phyloP scores from a whole-genome alignment of 1,140 invertebrate species.

The Tribolium madens region DNA sequence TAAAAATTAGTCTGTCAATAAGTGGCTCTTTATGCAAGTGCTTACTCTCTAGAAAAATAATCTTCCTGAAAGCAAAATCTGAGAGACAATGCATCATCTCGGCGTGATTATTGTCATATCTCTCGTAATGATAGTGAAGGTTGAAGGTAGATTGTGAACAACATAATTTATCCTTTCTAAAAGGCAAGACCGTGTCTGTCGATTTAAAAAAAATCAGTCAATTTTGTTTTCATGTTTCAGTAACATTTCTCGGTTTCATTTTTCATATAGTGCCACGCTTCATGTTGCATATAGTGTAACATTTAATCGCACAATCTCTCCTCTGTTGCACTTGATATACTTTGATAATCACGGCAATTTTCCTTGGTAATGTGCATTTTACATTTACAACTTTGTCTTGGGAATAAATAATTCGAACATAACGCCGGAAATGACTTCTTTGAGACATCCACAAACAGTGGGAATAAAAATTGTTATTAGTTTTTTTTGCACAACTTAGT shows the following conservation, averaged over 20 bases:
- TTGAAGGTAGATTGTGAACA: neutral
- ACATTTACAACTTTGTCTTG: neutral
- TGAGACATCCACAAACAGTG: neutral
- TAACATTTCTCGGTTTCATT: neutral
- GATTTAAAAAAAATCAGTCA: neutral
- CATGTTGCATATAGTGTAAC: constrained; percentile 7
- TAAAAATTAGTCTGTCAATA: too few species aligned
- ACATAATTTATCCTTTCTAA: constrained; percentile 22
- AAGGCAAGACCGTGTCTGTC: constrained; percentile 2
- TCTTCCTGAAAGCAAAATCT: neutral
- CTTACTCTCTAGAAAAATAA: neutral
- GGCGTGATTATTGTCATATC: constrained; percentile 1
- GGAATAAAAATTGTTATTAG: neutral
- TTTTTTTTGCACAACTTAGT: neutral
- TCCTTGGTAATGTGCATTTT: constrained; percentile 32
- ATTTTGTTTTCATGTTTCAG: neutral
- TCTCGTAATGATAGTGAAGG: constrained; percentile 12
- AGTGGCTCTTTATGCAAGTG: neutral
- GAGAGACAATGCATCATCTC: constrained; percentile 21
- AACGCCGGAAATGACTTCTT: neutral
- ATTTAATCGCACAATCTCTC: constrained; percentile 32
- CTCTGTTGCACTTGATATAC: constrained; percentile 43
- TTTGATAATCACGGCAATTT: constrained; percentile 41
- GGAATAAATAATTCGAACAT: neutral
- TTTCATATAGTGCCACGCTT: neutral